Evolutionary conservation across 2,113 vertebrate genomes (phyloP).

Genomic region (Dolichallabes microphthalmus): DNA sequence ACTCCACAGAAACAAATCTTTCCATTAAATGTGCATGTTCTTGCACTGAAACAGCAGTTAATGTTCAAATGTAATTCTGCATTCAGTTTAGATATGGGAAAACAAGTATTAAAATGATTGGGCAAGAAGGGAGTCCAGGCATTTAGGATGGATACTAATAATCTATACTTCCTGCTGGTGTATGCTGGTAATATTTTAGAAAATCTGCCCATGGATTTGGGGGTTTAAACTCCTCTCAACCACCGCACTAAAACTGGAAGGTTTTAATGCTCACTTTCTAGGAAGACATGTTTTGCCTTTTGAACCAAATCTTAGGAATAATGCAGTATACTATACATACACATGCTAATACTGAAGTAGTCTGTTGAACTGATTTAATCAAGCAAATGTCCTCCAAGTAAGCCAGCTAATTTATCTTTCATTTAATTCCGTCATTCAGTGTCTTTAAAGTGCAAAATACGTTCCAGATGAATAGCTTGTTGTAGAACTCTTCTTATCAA

Average conservation of each 20-base stretch:
- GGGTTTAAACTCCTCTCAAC: background rate
- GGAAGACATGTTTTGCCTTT: background rate
- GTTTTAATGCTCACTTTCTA: background rate
- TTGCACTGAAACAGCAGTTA: background rate
- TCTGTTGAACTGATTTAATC: background rate
- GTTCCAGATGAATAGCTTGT: background rate
- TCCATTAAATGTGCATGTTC: background rate
- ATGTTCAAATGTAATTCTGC: background rate
- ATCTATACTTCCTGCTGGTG: background rate
- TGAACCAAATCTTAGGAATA: background rate
- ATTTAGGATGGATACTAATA: background rate
- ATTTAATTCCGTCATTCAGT: background rate
- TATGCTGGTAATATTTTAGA: background rate
- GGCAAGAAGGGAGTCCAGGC: background rate
- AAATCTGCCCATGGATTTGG: background rate
- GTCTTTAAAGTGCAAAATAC: background rate
- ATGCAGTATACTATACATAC: background rate
- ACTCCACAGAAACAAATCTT: conserved; percentile 8
- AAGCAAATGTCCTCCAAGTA: background rate
- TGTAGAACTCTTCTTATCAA: conserved; percentile 16
- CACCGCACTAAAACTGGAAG: conserved; percentile 4
- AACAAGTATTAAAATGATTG: background rate
- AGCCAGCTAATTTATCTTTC: background rate
- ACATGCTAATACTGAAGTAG: background rate
- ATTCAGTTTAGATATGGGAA: background rate